Conservation (phyloP, 37 sponge, comb jelly and placozoan genomes). For the Beroe forskalii region DNA sequence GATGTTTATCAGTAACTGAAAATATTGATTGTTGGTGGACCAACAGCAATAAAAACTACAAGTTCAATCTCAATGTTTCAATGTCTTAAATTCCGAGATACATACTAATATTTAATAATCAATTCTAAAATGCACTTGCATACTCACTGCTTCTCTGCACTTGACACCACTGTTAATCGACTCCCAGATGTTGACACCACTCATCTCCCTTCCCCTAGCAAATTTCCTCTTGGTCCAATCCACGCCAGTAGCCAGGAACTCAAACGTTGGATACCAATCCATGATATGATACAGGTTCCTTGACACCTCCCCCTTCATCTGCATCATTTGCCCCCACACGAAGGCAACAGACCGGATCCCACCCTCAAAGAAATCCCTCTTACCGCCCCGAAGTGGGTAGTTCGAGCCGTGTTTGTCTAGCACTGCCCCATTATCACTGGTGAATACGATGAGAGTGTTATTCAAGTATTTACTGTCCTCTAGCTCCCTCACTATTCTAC, state of each 20-base stretch:
- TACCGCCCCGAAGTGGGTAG: constrained; percentile 33
- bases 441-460: constrained; percentile 24
- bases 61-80: too few relatives aligned
- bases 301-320: background rate
- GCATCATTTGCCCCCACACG: background rate
- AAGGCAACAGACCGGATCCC: background rate
- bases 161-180: background rate
- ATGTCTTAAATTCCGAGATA: too few relatives aligned
- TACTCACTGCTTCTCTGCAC: constrained; percentile 55
- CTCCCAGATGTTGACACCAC: constrained; percentile 48
- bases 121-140: too few relatives aligned
- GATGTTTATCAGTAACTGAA: constrained; percentile 32
- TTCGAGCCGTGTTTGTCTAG: constrained; percentile 1
- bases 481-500: background rate
- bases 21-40: background rate
- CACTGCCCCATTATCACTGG: constrained; percentile 51
- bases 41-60: background rate
- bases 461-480: background rate
- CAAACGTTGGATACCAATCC: constrained; percentile 61
- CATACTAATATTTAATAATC: too few relatives aligned
- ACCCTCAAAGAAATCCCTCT: constrained; percentile 53
- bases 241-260: constrained; percentile 27
- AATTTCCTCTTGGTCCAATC: background rate
- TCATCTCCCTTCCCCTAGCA: background rate
- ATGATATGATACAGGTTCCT: background rate